Percentiles rank a stretch among this genome's conserved stretches.
Evolutionary conservation across 2,888 invertebrate genomes (phyloP).

Genomic region (Entomobrya proxima): DNA sequence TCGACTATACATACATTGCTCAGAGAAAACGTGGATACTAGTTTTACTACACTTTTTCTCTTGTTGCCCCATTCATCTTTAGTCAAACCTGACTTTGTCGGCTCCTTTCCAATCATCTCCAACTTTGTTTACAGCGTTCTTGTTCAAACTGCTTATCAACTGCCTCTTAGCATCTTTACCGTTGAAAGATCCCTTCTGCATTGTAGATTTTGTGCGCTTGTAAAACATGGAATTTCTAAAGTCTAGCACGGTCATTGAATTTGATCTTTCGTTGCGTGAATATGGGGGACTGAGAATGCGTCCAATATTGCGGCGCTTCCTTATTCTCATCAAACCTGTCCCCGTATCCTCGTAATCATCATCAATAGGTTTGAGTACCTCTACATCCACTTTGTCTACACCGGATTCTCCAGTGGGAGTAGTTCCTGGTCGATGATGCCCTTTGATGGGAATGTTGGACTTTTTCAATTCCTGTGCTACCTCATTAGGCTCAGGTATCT

Average conservation of each 20-base stretch:
- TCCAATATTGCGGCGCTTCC: conserved; percentile 6
- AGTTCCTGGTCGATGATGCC: not conserved
- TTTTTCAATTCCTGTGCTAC: conserved; percentile 1
- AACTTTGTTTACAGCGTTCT: not conserved
- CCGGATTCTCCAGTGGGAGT: not conserved
- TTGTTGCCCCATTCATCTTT: no score
- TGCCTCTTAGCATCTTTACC: not conserved
- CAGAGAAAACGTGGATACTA: no score
- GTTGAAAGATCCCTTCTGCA: not conserved
- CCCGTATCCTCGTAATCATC: not conserved
- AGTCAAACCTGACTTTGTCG: not conserved
- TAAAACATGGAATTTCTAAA: conserved; percentile 6
- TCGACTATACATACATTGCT: no score
- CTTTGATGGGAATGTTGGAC: not conserved
- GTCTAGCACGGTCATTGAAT: not conserved
- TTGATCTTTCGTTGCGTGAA: conserved; percentile 2
- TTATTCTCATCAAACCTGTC: conserved; percentile 4
- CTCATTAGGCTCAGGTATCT: not conserved
- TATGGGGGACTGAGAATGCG: not conserved
- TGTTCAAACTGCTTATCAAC: not conserved
- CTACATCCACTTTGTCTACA: not conserved
- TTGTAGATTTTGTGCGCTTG: not conserved
- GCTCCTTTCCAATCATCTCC: not conserved
- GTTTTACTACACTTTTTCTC: no score
- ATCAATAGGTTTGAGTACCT: no score